A percentile compares a stretch with the other conserved stretches of the same genome.
Conservation (phyloP, 2,888 invertebrate genomes). For the Thysanoteuthis rhombus region DNA sequence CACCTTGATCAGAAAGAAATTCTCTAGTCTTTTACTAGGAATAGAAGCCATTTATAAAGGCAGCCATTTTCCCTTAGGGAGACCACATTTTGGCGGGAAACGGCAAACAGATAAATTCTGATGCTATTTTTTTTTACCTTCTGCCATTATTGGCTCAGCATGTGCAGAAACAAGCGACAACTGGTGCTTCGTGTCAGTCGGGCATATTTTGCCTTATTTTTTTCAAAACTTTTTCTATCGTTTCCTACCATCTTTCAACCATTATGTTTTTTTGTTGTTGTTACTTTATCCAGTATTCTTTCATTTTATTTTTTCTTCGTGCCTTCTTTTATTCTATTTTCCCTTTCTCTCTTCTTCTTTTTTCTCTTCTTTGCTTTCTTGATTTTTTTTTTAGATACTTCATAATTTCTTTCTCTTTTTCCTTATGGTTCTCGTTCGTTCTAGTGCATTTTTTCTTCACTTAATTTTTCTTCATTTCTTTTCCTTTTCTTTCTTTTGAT, state of each 20-base stretch:
- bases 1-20: background rate
- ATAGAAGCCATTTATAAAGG: background rate
- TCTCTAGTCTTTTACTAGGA: background rate
- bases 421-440: too few species aligned
- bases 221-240: background rate
- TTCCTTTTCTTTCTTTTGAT: too few species aligned
- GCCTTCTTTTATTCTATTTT: background rate
- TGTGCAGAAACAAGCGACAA: background rate
- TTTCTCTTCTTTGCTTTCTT: background rate
- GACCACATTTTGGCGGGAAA: conserved; percentile 12
- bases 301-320: background rate
- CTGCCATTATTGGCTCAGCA: background rate
- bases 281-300: background rate
- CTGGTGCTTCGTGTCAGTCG: background rate
- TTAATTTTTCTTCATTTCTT: too few species aligned
- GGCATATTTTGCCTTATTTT: background rate
- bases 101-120: background rate
- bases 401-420: too few species aligned
- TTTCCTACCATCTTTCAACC: background rate
- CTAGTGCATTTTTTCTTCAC: too few species aligned
- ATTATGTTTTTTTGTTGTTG: background rate
- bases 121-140: background rate
- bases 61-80: background rate
- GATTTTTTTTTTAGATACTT: too few species aligned
- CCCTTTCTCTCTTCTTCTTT: too few species aligned